Base-by-base conservation (phyloP, 1,140 invertebrate genomes). In the Euborellia annulipes region DNA sequence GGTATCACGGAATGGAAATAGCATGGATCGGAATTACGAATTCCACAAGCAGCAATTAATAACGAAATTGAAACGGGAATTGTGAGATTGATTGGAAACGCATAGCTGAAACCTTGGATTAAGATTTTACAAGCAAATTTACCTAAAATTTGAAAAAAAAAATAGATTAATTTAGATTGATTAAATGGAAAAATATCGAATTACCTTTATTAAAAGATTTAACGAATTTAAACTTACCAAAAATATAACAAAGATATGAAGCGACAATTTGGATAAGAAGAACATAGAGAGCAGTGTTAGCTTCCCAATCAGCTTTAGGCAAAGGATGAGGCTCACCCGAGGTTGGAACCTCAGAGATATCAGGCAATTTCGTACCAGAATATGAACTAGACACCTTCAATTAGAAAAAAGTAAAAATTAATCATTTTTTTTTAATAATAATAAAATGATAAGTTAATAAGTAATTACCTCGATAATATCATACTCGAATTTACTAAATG, bases 61-160 rank as follows among this genome's bases (percentile, higher is more conserved):
- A 95, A 62, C 1, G 87, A 91, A 18, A 95, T 81, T 0, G 83
- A 77, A 1, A 94, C 74, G 0, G 91, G 92, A 51, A 94, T 87
- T 0, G 86, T 85, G 43, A 96, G 69, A 61, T 85, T 92, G 0
- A 96, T 81, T 0, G 93, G 92, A 51, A 96, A 89, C 0, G 91
- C 88, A 58, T 93, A 96, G 59, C 90, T 92, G 68, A 95, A 93
- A 21, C 86, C 85, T 66, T 96, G 92, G 46, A 95, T 94, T 49
- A 92, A 74, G 55, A 96, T 94, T 67, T 94, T 94, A 67, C 91
- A 95, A 14, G 91, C 86, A 56, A 93, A 94, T 67, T 94, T 93
- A 50, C 85, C 73, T 76, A 59, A 18, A n/a, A n/a, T n/a, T n/a
- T n/a, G n/a, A n/a, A 61, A 49, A 42, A 50, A 48, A 30, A 41